Evolutionary conservation across 2,888 invertebrate genomes (phyloP), one percentile per base, ranked within the genome.

Genomic region (Euspilapteryx auroguttella): DNA sequence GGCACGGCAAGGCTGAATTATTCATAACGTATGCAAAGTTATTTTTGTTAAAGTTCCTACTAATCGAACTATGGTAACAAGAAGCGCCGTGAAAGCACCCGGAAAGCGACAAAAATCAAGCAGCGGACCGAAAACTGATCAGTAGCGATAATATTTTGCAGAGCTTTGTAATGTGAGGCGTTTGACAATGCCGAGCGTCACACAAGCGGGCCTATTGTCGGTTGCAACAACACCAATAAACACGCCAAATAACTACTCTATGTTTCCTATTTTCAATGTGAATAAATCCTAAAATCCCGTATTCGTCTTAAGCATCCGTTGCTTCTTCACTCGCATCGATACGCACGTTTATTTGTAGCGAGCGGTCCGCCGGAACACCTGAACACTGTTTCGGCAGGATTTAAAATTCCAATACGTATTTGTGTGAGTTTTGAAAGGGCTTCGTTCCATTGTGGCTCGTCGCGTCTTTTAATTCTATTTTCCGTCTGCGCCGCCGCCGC

Each of bases 401-500:
- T 58, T 55, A 55, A 54, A 52, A 56, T 56, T 54, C 49, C 49
- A 42, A 51, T 48, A 53, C 47, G 50, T 55, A 57, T 62, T 54
- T 59, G 45, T 55, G 49, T 44, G 49, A 44, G 37, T 41, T 46
- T 53, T 55, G 53, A 62, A 58, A 63, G 53, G 48, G 54, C 56
- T 51, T 42, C 47, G 49, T 45, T 45, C 52, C 61, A 64, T 68
- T 68, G 66, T 68, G 54, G 53, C 9, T n/a, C 28, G 28, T 26
- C 44, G 44, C 46, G 55, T 55, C 55, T 62, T 71, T 66, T 66
- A 59, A 61, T 65, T 65, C 57, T 65, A 59, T 65, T 66, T 42
- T 42, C n/a, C n/a, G n/a, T n/a, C n/a, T n/a, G n/a, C n/a, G n/a
- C n/a, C n/a, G n/a, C n/a, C n/a, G n/a, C n/a, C n/a, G n/a, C n/a